These are phyloP conservation scores for Phalacrocorax brasilianus DNA, from an alignment of 2,113 vertebrate genomes.

Conservation along the genomic window DNA sequence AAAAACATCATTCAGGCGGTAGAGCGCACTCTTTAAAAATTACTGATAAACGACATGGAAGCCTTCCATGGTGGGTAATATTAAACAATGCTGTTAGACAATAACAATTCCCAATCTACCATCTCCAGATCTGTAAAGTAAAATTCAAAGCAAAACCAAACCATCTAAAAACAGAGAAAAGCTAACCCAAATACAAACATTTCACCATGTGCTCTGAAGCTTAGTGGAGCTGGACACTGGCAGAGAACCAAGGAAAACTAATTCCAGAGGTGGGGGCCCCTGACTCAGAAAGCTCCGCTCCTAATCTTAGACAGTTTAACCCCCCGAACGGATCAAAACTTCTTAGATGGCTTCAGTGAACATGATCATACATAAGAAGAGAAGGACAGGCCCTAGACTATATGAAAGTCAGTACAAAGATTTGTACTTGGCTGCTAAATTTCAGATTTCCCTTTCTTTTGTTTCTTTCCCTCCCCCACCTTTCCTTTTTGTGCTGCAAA, in stretches of 20 bases:
- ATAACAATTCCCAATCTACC: neutral
- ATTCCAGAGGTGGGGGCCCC: neutral
- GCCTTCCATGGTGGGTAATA: neutral
- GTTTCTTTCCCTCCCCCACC: neutral
- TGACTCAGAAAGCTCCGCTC: neutral
- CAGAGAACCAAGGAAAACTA: slow-evolving; percentile 16
- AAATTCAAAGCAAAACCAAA: slow-evolving; percentile 10
- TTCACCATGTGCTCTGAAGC: neutral
- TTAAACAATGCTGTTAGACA: neutral
- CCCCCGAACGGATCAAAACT: neutral
- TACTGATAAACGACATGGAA: neutral
- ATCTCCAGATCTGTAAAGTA: neutral
- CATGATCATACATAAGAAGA: neutral
- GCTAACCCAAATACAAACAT: slow-evolving; percentile 1
- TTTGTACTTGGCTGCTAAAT: neutral
- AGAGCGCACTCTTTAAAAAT: neutral
- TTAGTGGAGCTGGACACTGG: slow-evolving; percentile 6
- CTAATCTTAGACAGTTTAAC: slow-evolving; percentile 20
- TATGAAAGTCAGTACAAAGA: neutral
- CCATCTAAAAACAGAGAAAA: neutral
- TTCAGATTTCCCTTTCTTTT: neutral
- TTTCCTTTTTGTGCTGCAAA: neutral
- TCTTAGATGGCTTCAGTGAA: neutral
- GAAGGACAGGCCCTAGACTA: neutral
- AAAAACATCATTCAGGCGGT: neutral